Evolutionary conservation across 1,140 invertebrate species (phyloP).

Genomic region (Cheumatopsyche charites): DNA sequence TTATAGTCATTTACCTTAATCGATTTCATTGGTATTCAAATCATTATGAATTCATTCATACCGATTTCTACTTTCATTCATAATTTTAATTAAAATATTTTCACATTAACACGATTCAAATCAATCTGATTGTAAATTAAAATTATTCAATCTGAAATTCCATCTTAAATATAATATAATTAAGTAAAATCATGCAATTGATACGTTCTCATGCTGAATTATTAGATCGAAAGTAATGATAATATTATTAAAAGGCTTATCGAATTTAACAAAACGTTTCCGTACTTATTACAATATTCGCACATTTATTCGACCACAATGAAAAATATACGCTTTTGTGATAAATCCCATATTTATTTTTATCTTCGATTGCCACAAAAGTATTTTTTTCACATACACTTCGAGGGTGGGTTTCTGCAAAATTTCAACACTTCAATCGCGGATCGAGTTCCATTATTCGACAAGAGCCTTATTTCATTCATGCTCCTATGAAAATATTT

Average conservation of each 20-base stretch:
- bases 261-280: too few relatives aligned
- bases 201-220: too few relatives aligned
- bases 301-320: background rate
- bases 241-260: too few relatives aligned
- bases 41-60: too few relatives aligned
- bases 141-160: too few relatives aligned
- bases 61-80: too few relatives aligned
- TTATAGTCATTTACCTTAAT: too few relatives aligned
- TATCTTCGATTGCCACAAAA: slow-evolving; percentile 18
- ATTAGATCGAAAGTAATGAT: too few relatives aligned
- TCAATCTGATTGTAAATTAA: too few relatives aligned
- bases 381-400: background rate
- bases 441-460: slow-evolving; percentile 1
- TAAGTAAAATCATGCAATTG: too few relatives aligned
- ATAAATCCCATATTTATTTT: slow-evolving; percentile 17
- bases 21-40: too few relatives aligned
- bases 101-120: background rate
- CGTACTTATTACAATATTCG: background rate
- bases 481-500: slow-evolving; percentile 43
- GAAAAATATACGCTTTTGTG: background rate
- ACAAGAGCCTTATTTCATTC: slow-evolving; percentile 24
- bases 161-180: too few relatives aligned
- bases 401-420: background rate
- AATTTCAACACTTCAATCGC: slow-evolving; percentile 12
- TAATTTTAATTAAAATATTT: background rate